Evolutionary conservation across 2,113 vertebrate species (phyloP).

Genomic region (Dipodomys ordii): DNA sequence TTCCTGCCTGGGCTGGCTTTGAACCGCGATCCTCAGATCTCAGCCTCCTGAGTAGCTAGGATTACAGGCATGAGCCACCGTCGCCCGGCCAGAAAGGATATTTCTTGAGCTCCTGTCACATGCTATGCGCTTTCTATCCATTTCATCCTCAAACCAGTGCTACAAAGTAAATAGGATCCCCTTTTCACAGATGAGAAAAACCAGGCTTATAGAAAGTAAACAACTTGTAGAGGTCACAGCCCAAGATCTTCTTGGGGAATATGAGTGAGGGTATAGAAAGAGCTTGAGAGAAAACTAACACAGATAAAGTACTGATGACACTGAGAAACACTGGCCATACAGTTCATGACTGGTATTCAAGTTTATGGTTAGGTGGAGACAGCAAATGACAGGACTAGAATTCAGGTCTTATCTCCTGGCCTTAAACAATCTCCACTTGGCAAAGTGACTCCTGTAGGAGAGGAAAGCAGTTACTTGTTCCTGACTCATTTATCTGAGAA

Average conservation of each 20-base stretch:
- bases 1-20: no score
- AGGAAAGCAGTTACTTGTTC: neutral
- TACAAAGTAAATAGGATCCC: neutral
- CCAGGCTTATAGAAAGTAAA: neutral
- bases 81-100: neutral
- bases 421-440: neutral
- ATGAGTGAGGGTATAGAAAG: neutral
- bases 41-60: no score
- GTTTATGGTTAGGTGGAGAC: neutral
- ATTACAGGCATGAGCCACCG: no score
- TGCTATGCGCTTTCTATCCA: neutral
- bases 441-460: conserved; percentile 16
- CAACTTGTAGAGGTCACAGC: neutral
- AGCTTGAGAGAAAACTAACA: neutral
- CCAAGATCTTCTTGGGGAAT: neutral
- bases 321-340: neutral
- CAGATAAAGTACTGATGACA: neutral
- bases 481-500: neutral
- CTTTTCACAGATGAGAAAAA: neutral
- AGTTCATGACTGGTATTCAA: conserved; percentile 6
- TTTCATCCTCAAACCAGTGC: conserved; percentile 30
- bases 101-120: neutral
- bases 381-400: neutral
- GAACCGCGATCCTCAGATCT: no score
- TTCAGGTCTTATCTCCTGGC: neutral